These are phyloP conservation scores for Aldabrachelys gigantea DNA, from an alignment of 2,113 vertebrate species.

Conservation along the genomic window DNA sequence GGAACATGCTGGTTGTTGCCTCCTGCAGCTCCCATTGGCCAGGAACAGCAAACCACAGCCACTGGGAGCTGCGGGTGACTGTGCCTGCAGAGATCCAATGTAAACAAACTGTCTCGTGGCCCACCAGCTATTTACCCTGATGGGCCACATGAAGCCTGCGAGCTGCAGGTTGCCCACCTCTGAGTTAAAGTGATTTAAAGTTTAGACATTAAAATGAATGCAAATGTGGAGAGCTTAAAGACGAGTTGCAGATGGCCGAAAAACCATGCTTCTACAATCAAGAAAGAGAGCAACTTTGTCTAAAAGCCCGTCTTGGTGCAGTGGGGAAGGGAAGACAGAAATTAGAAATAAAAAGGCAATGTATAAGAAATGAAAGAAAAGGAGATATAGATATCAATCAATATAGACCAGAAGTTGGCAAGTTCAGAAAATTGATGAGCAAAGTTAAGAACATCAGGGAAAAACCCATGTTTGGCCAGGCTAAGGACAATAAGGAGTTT, in stretches of 20 bases:
- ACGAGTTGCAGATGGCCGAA: background rate
- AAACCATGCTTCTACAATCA: background rate
- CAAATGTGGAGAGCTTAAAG: fast-evolving
- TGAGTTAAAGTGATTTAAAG: background rate
- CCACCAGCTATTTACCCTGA: too few species aligned
- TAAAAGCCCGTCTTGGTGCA: background rate
- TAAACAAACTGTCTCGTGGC: too few species aligned
- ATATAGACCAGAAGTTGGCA: background rate
- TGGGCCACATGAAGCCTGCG: too few species aligned
- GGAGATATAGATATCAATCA: background rate
- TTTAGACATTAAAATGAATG: background rate
- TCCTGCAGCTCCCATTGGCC: too few species aligned
- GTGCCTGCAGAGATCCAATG: too few species aligned
- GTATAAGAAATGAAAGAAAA: background rate
- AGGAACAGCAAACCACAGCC: too few species aligned
- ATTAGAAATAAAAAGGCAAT: background rate
- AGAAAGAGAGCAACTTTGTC: background rate
- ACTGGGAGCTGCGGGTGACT: too few species aligned
- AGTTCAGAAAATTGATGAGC: background rate
- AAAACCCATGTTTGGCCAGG: background rate
- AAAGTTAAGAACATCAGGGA: background rate
- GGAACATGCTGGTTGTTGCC: too few species aligned
- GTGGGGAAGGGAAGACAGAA: background rate
- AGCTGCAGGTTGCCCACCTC: too few species aligned
- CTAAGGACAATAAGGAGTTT: background rate